Evolutionary conservation across 2,113 vertebrate genomes (phyloP).

Genomic region (Spea multiplicata): DNA sequence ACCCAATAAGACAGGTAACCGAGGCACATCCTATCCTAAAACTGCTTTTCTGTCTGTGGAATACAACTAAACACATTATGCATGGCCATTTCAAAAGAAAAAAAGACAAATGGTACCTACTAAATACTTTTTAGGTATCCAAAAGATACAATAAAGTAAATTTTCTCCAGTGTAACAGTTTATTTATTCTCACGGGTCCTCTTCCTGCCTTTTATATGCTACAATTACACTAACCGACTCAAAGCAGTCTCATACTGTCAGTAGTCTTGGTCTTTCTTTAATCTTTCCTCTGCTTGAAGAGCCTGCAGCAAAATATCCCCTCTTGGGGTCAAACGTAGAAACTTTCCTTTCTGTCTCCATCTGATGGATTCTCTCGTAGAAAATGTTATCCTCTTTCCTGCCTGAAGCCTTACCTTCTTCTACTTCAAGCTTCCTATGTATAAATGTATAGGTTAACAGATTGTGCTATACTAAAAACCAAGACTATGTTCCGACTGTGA

Average conservation of each 20-base stretch:
- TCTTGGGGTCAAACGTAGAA: constrained; percentile 27
- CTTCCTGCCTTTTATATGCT: constrained; percentile 17
- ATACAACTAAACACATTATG: not conserved
- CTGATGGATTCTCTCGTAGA: not conserved
- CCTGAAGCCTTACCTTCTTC: not conserved
- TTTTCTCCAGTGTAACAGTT: constrained; percentile 21
- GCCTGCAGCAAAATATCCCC: constrained; percentile 30
- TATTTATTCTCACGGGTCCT: constrained; percentile 37
- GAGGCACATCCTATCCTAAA: too few relatives aligned
- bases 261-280: constrained; percentile 36
- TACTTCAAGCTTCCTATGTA: too few relatives aligned
- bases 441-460: too few relatives aligned
- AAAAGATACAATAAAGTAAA: constrained; percentile 25
- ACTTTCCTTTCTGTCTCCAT: constrained; percentile 24
- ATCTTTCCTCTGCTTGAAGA: constrained; percentile 29
- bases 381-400: constrained; percentile 26
- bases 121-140: constrained; percentile 21
- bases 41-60: too few relatives aligned
- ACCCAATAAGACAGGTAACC: too few relatives aligned
- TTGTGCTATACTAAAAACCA: too few relatives aligned
- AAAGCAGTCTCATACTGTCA: constrained; percentile 37
- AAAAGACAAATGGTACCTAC: not conserved
- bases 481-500: too few relatives aligned
- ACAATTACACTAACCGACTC: constrained; percentile 27
- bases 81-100: not conserved